Evolutionary conservation across 2,797 vertebrate species (phyloP), one percentile per base, ranked within the genome.

Genomic region (Molossus alvarezi): DNA sequence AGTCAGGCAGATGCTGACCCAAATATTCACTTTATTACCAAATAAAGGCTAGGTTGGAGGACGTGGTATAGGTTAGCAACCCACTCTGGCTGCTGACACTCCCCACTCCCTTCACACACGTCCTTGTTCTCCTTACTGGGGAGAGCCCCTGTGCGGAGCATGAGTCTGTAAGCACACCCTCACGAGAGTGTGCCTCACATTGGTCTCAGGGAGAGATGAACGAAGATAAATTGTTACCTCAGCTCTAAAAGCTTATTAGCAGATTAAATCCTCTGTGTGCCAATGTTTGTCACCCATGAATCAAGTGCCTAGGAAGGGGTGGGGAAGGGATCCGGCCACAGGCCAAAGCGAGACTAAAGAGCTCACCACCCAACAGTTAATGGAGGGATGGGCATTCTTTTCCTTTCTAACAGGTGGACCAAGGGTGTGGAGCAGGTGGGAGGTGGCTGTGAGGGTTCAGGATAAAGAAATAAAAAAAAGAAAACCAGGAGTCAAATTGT

Each of bases 291-390:
- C n/a, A 33, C 17, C 41, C 27, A 29, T 5, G 48, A 75, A 25
- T 37, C 0, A 0, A 33, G 29, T 25, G 33, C 29, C 8, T 4
- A 2, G 5, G 18, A 48, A 83, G 37, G 20, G 9, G 8, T 21
- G 73, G 72, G 60, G 23, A 41, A 94, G 14, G 48, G 57, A 23
- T 11, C 33, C 23, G 65, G 23, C 29, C 45, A 53, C 5, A 23
- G 48, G 11, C 21, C 1, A n/a, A 33, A 71, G n/a, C 27, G 45
- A n/a, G 14, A 37, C 13, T 27, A n/a, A 67, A 62, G n/a, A 57
- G 27, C 7, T 27, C 6, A 5, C 48, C 33, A 53, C 65, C 13
- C 62, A 29, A 12, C 1, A 18, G 37, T 17, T 21, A 9, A 45
- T 9, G 37, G 25, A 62, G 6, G 25, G 41, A 29, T 2, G 27